Evolutionary conservation across 2,888 invertebrate genomes (phyloP).

Genomic region (Amblyjoppa proteus): DNA sequence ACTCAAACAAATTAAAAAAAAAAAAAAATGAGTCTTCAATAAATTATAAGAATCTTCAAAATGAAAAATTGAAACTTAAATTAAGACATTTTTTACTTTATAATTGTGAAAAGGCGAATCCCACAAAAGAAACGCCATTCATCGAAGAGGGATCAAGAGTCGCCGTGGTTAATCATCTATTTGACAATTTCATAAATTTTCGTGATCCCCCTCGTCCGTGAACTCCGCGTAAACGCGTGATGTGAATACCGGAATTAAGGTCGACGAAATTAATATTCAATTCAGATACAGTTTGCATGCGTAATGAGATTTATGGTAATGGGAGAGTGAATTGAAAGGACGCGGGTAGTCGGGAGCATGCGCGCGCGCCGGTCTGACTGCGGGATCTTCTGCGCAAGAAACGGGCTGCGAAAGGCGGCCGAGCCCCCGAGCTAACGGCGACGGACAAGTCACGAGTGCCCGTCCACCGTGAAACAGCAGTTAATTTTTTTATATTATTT

Average conservation of each 20-base stretch:
- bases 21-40: no score
- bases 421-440: conserved; percentile 65
- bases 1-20: no score
- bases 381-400: conserved; percentile 37
- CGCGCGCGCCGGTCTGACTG: conserved; percentile 15
- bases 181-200: conserved; percentile 21
- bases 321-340: conserved; percentile 37
- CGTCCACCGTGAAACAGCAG: conserved; percentile 1
- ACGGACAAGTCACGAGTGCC: conserved; percentile 46
- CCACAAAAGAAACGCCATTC: background rate
- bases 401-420: conserved; percentile 43
- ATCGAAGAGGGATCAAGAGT: background rate
- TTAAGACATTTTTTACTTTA: no score
- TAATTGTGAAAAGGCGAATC: background rate
- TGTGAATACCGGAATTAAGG: conserved; percentile 66
- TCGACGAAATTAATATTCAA: conserved; percentile 66
- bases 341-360: background rate
- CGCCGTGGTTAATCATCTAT: conserved; percentile 8
- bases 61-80: no score
- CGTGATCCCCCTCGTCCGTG: background rate
- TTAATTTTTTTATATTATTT: conserved; percentile 17
- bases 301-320: conserved; percentile 67
- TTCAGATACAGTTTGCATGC: conserved; percentile 53
- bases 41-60: no score
- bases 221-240: conserved; percentile 51